Base-by-base conservation (phyloP, 2,888 invertebrate species). In the Orthosia cruda region DNA sequence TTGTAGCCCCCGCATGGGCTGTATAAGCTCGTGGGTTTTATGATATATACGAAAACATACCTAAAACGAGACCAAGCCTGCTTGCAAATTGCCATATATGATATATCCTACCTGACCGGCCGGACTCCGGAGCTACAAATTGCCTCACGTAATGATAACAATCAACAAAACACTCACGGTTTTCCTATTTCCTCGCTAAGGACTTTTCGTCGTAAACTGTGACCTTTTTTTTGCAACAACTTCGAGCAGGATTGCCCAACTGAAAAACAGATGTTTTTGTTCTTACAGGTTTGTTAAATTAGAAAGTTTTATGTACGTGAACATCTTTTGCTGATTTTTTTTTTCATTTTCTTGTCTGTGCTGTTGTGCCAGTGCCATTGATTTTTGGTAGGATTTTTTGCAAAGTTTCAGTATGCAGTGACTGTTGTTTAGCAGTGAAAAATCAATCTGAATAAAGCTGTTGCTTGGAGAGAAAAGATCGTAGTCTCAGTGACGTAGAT, bases 31-130 rank as follows among this genome's bases (percentile, higher is more conserved):
- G 67, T 83, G 52, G 70, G 71, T 78, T 82, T 74, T 64, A 82
- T 73, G 68, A 80, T 79, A 85, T 74, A 81, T 79, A 80, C 76
- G 82, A 85, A 86, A 87, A 81, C 86, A 81, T 84, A 76, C 65
- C 69, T 59, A 71, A 83, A 81, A 80, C 82, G 84, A 85, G 74
- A 69, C 71, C 67, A 71, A 77, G 64, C 75, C 80, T 80, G 86
- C 84, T 83, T 84, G 86, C 86, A 87, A 90, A 89, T 88, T 77
- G 78, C 79, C 80, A 85, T 83, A 79, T 74, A 66, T 65, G 45
- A 67, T 77, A 76, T 81, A 79, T 80, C 77, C 80, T 84, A 90
- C 87, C 90, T 90, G 87, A 74, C 83, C 82, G 84, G 75, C 82
- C 87, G 74, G 72, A 71, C 74, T 80, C 82, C 86, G 74, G 72